These are phyloP conservation scores for Quiscalus mexicanus DNA, from an alignment of 2,113 vertebrate species.

Conservation along the genomic window DNA sequence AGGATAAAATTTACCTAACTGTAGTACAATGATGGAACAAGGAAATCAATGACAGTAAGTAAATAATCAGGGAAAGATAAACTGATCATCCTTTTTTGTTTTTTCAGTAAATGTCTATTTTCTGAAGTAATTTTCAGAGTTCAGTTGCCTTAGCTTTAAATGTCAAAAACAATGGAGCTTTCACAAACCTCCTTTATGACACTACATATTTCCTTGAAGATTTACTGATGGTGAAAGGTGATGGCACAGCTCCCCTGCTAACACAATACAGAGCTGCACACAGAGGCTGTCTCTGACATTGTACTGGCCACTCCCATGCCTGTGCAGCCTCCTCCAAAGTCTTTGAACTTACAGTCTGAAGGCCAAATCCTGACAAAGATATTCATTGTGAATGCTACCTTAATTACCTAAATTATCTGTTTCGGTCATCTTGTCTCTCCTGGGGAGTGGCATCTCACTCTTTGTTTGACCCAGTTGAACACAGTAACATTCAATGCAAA, in stretches of 20 bases:
- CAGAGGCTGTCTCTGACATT: not conserved
- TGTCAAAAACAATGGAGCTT: not conserved
- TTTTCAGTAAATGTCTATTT: not conserved
- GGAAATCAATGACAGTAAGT: not conserved
- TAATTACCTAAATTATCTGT: slow-evolving; percentile 9
- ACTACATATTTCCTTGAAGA: not conserved
- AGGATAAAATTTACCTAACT: not conserved
- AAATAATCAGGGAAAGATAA: not conserved
- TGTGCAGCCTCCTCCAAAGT: not conserved
- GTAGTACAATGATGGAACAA: not conserved
- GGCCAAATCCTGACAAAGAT: not conserved
- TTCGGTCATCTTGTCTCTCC: slow-evolving; percentile 34
- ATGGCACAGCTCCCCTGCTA: not conserved
- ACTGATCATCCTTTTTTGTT: not conserved
- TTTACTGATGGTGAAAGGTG: not conserved
- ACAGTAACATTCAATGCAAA: not conserved
- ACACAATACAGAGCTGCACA: not conserved
- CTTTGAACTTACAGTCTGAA: not conserved
- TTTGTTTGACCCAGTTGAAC: not conserved
- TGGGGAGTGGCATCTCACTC: not conserved
- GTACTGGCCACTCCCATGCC: not conserved
- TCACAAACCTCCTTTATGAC: not conserved
- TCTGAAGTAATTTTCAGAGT: not conserved
- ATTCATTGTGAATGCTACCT: not conserved
- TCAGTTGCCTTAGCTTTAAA: not conserved